Evolutionary conservation across 2,888 invertebrate genomes (phyloP).

Genomic region (Buathra laborator): DNA sequence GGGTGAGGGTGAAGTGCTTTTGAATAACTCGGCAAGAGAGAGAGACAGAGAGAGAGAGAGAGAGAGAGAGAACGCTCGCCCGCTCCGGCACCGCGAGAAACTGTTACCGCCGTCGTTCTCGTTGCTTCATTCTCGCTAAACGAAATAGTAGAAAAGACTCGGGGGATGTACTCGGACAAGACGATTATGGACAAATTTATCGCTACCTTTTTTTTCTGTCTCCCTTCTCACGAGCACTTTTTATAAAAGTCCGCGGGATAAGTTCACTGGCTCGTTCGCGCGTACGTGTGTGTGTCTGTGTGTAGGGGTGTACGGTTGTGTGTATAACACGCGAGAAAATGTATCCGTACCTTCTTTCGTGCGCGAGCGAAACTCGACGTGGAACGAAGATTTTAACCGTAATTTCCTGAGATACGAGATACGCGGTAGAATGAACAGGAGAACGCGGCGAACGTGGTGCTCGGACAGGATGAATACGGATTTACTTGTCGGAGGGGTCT

Average conservation of each 20-base stretch:
- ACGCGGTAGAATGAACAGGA: constrained; percentile 14
- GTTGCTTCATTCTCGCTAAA: constrained; percentile 22
- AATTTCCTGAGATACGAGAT: constrained; percentile 40
- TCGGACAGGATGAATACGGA: constrained; percentile 30
- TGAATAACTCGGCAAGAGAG: constrained; percentile 35
- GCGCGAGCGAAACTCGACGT: background rate
- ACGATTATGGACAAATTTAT: constrained; percentile 41
- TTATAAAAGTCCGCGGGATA: constrained; percentile 15
- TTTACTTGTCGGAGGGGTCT: constrained; percentile 8
- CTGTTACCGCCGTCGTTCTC: background rate
- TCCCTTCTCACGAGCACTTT: background rate
- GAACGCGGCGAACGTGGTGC: background rate
- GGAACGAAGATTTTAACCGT: constrained; percentile 10
- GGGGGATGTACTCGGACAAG: constrained; percentile 28
- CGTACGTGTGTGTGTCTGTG: background rate
- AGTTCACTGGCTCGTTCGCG: background rate
- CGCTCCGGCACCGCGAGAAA: constrained; percentile 11
- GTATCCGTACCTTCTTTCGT: background rate
- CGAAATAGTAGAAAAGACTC: constrained; percentile 36
- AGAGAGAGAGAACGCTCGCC: background rate
- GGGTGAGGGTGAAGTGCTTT: constrained; percentile 17
- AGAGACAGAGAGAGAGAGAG: background rate
- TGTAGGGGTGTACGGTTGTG: background rate
- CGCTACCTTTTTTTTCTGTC: constrained; percentile 13
- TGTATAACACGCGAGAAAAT: constrained; percentile 33